Percentiles rank a stretch among this genome's conserved stretches.
phyloP scores from a whole-genome alignment of 2,797 vertebrate species.

The Eulemur rubriventer region DNA sequence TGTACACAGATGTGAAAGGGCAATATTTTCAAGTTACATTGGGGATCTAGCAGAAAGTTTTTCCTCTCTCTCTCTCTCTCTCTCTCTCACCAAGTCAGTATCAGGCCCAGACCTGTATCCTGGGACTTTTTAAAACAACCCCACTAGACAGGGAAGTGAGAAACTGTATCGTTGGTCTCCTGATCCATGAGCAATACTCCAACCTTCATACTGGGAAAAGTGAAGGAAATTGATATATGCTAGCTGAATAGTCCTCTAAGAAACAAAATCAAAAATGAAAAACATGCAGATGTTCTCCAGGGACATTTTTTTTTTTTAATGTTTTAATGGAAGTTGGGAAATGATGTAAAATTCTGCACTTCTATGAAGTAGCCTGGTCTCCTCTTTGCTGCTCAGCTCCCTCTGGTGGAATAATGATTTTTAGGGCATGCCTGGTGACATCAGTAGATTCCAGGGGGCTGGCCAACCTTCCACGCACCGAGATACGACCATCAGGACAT shows the following conservation, averaged over 20 bases:
- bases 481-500: not conserved
- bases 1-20: not conserved
- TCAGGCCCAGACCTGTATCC: not conserved
- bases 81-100: not conserved
- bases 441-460: slow-evolving; percentile 20
- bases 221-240: not conserved
- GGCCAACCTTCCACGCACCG: not conserved
- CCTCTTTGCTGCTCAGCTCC: not conserved
- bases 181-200: not conserved
- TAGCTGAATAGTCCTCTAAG: not conserved
- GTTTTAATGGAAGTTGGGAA: not conserved
- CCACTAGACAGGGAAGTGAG: not conserved
- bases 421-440: not conserved
- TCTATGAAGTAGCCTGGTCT: not conserved
- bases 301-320: not conserved
- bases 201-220: not conserved
- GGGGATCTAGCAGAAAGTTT: not conserved
- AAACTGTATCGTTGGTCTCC: rapidly evolving
- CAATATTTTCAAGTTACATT: not conserved
- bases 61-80: not conserved
- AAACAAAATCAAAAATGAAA: not conserved
- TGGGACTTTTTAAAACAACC: not conserved
- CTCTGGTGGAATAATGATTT: slow-evolving; percentile 51
- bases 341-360: not conserved
- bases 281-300: not conserved